phyloP scores from a whole-genome alignment of 2,797 vertebrate genomes.

The Chelon auratus region DNA sequence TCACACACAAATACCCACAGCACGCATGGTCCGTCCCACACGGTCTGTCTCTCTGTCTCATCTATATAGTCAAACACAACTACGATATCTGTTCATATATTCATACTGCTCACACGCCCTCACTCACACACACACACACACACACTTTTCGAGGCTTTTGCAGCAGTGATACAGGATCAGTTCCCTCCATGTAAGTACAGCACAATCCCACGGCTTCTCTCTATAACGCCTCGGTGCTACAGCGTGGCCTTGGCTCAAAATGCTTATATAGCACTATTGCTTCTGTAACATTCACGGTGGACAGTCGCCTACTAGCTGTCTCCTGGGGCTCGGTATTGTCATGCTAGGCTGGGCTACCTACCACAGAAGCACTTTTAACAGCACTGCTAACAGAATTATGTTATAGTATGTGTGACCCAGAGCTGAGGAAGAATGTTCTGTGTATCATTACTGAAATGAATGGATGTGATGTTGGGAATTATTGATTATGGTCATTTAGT shows the following conservation, averaged over 20 bases:
- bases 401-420: slow-evolving; percentile 8
- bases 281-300: slow-evolving; percentile 37
- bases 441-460: neutral
- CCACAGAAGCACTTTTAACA: slow-evolving; percentile 47
- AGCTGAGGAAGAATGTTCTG: neutral
- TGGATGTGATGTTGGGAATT: neutral
- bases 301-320: slow-evolving; percentile 19
- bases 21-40: neutral
- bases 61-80: neutral
- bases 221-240: slow-evolving; percentile 39
- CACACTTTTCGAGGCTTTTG: slow-evolving; percentile 7
- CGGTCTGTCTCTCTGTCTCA: neutral
- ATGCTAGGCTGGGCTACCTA: slow-evolving; percentile 20
- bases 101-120: neutral
- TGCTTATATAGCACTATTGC: slow-evolving; percentile 53
- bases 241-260: slow-evolving; percentile 27
- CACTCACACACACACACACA: neutral
- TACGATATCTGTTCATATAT: too few species aligned
- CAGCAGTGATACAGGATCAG: slow-evolving; percentile 59
- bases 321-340: slow-evolving; percentile 51
- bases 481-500: neutral
- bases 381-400: slow-evolving; percentile 26
- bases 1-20: neutral
- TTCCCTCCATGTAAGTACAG: slow-evolving; percentile 61
- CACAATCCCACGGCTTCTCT: slow-evolving; percentile 47